These are phyloP conservation scores for Catostomus latipinnis DNA, from an alignment of 2,797 vertebrate genomes.

Conservation along the genomic window DNA sequence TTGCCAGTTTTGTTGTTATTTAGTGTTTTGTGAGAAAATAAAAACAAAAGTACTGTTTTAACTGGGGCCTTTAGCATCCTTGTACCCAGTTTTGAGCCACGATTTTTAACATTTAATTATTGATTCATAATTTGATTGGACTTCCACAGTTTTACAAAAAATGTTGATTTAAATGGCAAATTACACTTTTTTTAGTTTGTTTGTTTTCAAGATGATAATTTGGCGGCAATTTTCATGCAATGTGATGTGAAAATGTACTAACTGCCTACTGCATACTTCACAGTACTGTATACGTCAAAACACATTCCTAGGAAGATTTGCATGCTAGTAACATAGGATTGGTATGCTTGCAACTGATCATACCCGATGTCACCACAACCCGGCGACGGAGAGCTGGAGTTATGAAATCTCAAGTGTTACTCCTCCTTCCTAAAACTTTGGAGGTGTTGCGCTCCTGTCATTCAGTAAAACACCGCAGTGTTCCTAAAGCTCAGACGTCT, in stretches of 20 bases:
- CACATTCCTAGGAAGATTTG: not conserved
- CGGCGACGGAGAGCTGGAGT: constrained; percentile 19
- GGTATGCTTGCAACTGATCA: not conserved
- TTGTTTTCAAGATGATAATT: no score
- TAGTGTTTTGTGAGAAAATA: no score
- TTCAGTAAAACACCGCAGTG: constrained; percentile 2
- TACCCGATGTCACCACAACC: constrained; percentile 17
- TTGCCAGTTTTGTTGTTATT: no score
- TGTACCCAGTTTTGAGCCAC: no score
- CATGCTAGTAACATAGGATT: not conserved
- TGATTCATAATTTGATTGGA: no score
- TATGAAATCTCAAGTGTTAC: constrained; percentile 1
- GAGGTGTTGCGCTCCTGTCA: constrained; percentile 33
- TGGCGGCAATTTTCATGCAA: no score
- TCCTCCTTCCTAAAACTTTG: constrained; percentile 25
- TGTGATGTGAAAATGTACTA: no score
- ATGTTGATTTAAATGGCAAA: no score
- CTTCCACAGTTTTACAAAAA: no score
- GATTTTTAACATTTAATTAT: not conserved
- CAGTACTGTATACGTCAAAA: not conserved
- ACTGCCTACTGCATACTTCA: not conserved
- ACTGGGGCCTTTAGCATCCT: no score
- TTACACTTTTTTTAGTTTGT: no score
- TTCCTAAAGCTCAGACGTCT: constrained; percentile 11
- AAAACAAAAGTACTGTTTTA: no score